Evolutionary conservation across 2,797 vertebrate genomes (phyloP), one percentile per base, ranked within the genome.

Genomic region (Crocodylus rhombifer): DNA sequence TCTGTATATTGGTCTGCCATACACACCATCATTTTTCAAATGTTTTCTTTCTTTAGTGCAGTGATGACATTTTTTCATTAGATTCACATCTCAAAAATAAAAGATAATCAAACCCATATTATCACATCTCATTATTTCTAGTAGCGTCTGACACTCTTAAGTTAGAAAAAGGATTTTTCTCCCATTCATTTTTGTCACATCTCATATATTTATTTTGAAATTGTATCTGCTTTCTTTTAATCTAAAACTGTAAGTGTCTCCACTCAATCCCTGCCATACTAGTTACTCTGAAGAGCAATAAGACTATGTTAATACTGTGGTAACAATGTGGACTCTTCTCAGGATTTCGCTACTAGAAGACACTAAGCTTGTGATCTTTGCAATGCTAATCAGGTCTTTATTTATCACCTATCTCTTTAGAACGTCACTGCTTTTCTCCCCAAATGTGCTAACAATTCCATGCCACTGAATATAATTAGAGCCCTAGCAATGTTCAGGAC

Each of bases 271-370:
- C 84, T 88, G 75, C 14, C 67, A 56, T 18, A 12, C 80, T 80
- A 73, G 77, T 91, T 88, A 83, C 63, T 58, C 51, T 33, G 60
- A 58, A 91, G 63, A 94, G 87, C 86, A 94, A 77, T 71, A 73
- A 57, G 93, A 61, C 55, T 82, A 82, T 91, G 87, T 51, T 91
- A 95, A 93, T 80, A 30, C 55, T 77, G 55, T 64, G 63, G 80
- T 62, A 96, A 95, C 93, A 95, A 95, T 88, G 81, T 21, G 88
- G 90, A 93, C 88, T 96, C 95, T 94, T 28, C 84, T 90, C 71
- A 93, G 67, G 80, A 87, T 91, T 94, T 93, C 94, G 83, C 92
- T 94, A 91, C 89, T 94, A 95, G 36, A 16, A 91, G 93, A 91
- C 87, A 71, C 33, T 92, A 94, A 96, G 94, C 89, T 92, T 91